These are phyloP conservation scores for Pyrrhosoma nymphula DNA, from an alignment of 2,888 invertebrate species.

Conservation along the genomic window DNA sequence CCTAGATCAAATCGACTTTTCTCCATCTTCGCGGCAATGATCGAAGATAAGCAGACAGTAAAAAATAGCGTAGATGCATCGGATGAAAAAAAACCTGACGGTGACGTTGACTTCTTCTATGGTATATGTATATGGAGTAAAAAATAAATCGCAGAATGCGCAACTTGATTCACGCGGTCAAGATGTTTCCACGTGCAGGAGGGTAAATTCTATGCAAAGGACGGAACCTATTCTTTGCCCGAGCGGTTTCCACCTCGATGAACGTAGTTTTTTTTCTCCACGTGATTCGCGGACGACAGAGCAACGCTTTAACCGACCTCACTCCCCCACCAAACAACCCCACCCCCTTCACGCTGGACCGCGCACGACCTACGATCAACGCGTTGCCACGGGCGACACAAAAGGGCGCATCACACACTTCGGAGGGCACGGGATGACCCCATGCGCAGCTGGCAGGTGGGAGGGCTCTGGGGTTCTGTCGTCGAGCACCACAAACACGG, in stretches of 20 bases:
- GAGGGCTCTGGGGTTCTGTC: neutral
- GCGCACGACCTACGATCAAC: conserved; percentile 18
- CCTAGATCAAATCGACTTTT: too few relatives aligned
- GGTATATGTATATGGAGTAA: neutral
- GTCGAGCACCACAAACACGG: neutral
- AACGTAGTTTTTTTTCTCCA: neutral
- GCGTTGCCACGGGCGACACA: conserved; percentile 8
- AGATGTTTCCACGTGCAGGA: neutral
- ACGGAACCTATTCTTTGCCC: neutral
- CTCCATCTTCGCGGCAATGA: too few relatives aligned
- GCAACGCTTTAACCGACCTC: neutral
- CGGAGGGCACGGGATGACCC: neutral
- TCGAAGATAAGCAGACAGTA: too few relatives aligned
- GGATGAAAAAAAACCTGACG: too few relatives aligned
- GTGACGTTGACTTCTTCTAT: too few relatives aligned
- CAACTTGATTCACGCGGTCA: neutral
- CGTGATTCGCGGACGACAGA: neutral
- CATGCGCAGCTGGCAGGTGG: neutral
- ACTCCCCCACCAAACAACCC: neutral
- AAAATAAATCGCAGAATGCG: neutral
- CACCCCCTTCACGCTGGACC: neutral
- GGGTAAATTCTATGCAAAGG: neutral
- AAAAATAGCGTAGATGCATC: too few relatives aligned
- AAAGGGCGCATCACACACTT: neutral
- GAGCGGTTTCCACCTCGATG: neutral